A percentile compares a stretch with the other conserved stretches of the same genome.
Evolutionary conservation across 2,888 invertebrate genomes (phyloP).

Genomic region (Stenichneumon culpator): DNA sequence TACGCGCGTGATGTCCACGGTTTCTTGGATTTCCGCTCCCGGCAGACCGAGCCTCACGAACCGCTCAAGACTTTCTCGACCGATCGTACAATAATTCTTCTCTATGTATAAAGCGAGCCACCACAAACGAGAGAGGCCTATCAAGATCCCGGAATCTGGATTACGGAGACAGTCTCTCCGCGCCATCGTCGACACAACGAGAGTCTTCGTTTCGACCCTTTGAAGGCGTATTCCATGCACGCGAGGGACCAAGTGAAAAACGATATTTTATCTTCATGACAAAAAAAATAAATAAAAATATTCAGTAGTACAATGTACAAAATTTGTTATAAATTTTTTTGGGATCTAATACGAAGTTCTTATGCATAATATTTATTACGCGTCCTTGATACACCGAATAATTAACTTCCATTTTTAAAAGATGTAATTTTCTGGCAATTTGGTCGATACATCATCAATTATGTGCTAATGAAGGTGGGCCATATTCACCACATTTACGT

Average conservation of each 20-base stretch:
- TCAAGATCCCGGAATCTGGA: slow-evolving; percentile 21
- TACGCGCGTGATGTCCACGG: slow-evolving; percentile 5
- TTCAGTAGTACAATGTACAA: no score
- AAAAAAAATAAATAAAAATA: no score
- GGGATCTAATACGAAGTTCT: no score
- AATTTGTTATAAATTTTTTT: no score
- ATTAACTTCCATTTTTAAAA: neutral
- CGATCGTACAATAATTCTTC: neutral
- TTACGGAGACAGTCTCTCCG: neutral
- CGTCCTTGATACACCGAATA: neutral
- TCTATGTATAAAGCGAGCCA: neutral
- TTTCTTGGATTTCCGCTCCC: neutral
- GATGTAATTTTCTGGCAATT: neutral
- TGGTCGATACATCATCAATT: neutral
- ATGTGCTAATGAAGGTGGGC: neutral
- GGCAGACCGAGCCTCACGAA: neutral
- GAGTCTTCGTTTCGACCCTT: neutral
- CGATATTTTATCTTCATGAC: no score
- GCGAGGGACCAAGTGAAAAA: neutral
- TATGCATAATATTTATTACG: neutral
- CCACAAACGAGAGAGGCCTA: slow-evolving; percentile 30
- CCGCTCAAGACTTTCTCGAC: neutral
- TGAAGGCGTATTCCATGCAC: neutral
- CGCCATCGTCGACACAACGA: neutral
- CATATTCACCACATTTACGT: neutral